Conservation (phyloP, 2,113 vertebrate species). For the Numida meleagris region DNA sequence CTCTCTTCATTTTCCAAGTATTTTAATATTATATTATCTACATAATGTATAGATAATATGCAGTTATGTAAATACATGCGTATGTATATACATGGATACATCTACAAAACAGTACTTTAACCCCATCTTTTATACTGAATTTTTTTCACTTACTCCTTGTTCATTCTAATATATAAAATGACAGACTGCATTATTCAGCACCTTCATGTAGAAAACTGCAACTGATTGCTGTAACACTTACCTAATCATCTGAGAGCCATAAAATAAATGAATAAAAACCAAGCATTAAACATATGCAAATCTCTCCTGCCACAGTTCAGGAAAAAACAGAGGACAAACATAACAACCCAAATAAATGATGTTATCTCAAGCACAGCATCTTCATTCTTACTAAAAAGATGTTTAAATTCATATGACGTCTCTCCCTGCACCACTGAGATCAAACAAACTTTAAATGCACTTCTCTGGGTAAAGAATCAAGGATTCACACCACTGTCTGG, state of each 20-base stretch:
- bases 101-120: neutral
- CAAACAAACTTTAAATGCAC: neutral
- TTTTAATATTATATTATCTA: neutral
- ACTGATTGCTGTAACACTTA: neutral
- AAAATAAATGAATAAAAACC: constrained; percentile 52
- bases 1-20: neutral
- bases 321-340: neutral
- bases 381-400: neutral
- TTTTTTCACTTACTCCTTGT: neutral
- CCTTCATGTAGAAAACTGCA: neutral
- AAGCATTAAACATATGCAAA: constrained; percentile 26
- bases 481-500: neutral
- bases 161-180: neutral
- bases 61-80: neutral
- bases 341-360: neutral
- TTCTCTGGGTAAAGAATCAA: neutral
- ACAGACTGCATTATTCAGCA: neutral
- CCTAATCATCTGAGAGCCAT: constrained; percentile 31
- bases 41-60: neutral
- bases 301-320: neutral
- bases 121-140: fast-evolving
- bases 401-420: neutral
- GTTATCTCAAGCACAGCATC: neutral
- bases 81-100: neutral
- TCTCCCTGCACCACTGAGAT: neutral